Evolutionary conservation across 53 echinoderm and acorn worm species (phyloP), one percentile per base, ranked within the genome.

Genomic region (Temnopleurus reevesii): DNA sequence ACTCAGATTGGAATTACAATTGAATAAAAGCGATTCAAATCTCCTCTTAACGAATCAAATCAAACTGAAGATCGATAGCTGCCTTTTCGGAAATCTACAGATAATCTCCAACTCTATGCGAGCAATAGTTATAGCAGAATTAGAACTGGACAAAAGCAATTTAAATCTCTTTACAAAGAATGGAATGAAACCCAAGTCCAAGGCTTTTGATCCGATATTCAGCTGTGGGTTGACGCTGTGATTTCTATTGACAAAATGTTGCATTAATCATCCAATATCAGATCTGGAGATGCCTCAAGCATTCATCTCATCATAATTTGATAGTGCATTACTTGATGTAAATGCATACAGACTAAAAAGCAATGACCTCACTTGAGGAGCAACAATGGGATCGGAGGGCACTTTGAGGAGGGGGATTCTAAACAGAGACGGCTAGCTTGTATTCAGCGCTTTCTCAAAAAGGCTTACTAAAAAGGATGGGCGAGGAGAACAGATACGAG

Each of bases 271-370:
- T 41, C 23, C 8, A 71, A 71, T 71, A 71, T 71, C 71, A 71
- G 41, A 36, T 1, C 19, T 2, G 19, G 10, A 2, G 23, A 8
- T 71, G 71, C 71, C 71, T 41, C 71, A 71, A 71, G 71, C 71
- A 36, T 41, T 21, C 71, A 31, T 61, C 13, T 56, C 5, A 21
- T 41, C 71, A 36, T 71, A 71, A 71, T 71, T 36, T 71, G 71
- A 71, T 41, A 71, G 71, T 71, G 41, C 71, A 71, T 71, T 71
- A 71, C 71, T 41, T 71, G 71, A 71, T 12, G n/a, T 71, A 38
- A n/a, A 38, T 71, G 41, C 71, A n/a, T 34, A 71, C 38, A 71
- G 71, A n/a, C 71, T 71, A 34, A 38, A 71, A 71, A 71, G 71
- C 71, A 38, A 41, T 63, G 63, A 71, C 41, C 71, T 71, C 71